These are phyloP conservation scores for Glyphotaelius pellucidus DNA, from an alignment of 2,888 invertebrate species.

Conservation along the genomic window DNA sequence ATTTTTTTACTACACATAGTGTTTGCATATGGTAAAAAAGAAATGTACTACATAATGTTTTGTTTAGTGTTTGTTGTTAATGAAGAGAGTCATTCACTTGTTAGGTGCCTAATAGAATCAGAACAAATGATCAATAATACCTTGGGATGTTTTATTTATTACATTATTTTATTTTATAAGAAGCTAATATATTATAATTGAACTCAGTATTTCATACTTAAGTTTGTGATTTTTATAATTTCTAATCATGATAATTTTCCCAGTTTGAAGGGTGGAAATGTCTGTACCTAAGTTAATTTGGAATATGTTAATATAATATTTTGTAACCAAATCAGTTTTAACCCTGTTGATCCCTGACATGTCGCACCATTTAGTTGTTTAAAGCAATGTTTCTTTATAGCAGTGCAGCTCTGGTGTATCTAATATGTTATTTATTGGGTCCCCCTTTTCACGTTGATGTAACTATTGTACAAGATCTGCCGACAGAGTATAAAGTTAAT, in stretches of 20 bases:
- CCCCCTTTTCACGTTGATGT: conserved; percentile 49
- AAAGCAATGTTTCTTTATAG: background rate
- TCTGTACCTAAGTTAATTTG: conserved; percentile 38
- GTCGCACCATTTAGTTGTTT: background rate
- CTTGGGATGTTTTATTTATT: conserved; percentile 48
- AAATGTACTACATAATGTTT: conserved; percentile 26
- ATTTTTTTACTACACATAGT: conserved; percentile 48
- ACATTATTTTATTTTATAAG: conserved; percentile 46
- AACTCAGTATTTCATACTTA: conserved; percentile 59
- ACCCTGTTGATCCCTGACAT: background rate
- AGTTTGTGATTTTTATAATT: conserved; percentile 54
- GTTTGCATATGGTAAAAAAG: conserved; percentile 26
- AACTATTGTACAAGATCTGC: conserved; percentile 73
- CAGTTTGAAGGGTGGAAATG: background rate
- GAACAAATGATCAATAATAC: conserved; percentile 49
- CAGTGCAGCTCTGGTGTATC: conserved; percentile 15
- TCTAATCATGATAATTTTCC: conserved; percentile 35
- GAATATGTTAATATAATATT: conserved; percentile 39
- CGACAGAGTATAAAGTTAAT: conserved; percentile 75
- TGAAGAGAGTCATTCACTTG: conserved; percentile 55
- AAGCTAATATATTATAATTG: conserved; percentile 46
- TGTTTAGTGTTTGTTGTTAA: conserved; percentile 35
- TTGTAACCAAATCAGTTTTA: conserved; percentile 51
- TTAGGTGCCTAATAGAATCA: conserved; percentile 58
- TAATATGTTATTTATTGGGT: conserved; percentile 55